A percentile compares a stretch with the other conserved stretches of the same genome.
Evolutionary conservation across 1,140 invertebrate genomes (phyloP).

Genomic region (Sitophilus oryzae): DNA sequence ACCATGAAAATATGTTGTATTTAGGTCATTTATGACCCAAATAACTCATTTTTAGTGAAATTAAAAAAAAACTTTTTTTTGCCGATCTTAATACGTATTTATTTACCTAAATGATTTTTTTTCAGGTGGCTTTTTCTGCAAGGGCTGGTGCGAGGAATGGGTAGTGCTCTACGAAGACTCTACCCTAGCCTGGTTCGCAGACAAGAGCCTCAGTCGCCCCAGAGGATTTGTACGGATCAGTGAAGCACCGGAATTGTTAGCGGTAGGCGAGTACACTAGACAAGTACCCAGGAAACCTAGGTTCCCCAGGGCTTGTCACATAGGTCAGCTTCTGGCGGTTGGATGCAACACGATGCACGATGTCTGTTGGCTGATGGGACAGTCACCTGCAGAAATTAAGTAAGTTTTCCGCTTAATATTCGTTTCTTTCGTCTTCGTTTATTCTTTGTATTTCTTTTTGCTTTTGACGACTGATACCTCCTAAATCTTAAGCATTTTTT

Average conservation of each 20-base stretch:
- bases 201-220: conserved; percentile 48
- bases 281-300: conserved; percentile 63
- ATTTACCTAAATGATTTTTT: too few relatives aligned
- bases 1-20: too few relatives aligned
- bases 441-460: too few relatives aligned
- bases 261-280: conserved; percentile 68
- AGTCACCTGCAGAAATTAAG: conserved; percentile 41
- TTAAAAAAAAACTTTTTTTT: too few relatives aligned
- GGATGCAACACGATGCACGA: conserved; percentile 50
- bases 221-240: conserved; percentile 56
- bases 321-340: conserved; percentile 65
- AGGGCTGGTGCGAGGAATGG: conserved; percentile 74
- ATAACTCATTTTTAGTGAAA: too few relatives aligned
- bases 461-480: too few relatives aligned
- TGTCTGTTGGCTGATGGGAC: conserved; percentile 41
- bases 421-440: too few relatives aligned
- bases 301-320: conserved; percentile 56
- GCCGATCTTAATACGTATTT: too few relatives aligned
- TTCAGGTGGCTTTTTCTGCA: conserved; percentile 66
- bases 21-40: too few relatives aligned
- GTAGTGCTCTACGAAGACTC: conserved; percentile 74
- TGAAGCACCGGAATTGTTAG: conserved; percentile 70
- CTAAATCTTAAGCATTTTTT: too few relatives aligned
- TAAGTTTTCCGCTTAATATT: too few relatives aligned
- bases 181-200: conserved; percentile 71